Percentiles rank a stretch among this genome's conserved stretches.
phyloP scores from a whole-genome alignment of 2,797 vertebrate species.

The Sebastes iracundus region DNA sequence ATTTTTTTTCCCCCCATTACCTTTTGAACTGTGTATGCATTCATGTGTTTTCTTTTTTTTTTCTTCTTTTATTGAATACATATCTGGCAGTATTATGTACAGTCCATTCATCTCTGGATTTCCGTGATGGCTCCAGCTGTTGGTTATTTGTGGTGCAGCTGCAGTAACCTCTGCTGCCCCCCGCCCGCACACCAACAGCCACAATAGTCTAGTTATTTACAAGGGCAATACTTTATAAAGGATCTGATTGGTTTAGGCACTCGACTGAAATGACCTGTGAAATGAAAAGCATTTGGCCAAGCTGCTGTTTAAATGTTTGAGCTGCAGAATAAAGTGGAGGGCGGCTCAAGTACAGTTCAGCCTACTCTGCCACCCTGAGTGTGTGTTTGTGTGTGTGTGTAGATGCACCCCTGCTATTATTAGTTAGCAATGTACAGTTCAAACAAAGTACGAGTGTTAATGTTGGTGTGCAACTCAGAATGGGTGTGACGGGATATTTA shows the following conservation, averaged over 20 bases:
- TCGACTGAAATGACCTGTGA: constrained; percentile 78
- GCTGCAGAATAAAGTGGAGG: constrained; percentile 54
- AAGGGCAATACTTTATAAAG: constrained; percentile 58
- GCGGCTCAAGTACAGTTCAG: constrained; percentile 41
- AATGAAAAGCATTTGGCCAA: constrained; percentile 72
- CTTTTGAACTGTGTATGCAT: neutral
- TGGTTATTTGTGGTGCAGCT: constrained; percentile 13
- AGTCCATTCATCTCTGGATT: neutral
- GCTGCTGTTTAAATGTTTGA: constrained; percentile 69
- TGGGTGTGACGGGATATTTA: neutral
- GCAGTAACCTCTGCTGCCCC: neutral
- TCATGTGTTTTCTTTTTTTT: neutral
- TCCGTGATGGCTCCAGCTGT: constrained; percentile 11
- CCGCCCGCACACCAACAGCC: neutral
- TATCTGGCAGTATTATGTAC: neutral
- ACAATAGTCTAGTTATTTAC: constrained; percentile 42
- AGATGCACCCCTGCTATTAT: neutral
- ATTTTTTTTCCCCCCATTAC: rapidly evolving
- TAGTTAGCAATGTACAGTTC: neutral
- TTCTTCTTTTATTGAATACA: neutral
- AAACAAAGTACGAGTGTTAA: neutral
- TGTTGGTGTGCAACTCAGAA: neutral
- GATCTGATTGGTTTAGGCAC: constrained; percentile 67
- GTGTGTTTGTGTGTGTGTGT: constrained; percentile 18
- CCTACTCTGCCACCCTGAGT: neutral